Conservation (phyloP, 2,888 invertebrate species). For the Geotrupes spiniger region DNA sequence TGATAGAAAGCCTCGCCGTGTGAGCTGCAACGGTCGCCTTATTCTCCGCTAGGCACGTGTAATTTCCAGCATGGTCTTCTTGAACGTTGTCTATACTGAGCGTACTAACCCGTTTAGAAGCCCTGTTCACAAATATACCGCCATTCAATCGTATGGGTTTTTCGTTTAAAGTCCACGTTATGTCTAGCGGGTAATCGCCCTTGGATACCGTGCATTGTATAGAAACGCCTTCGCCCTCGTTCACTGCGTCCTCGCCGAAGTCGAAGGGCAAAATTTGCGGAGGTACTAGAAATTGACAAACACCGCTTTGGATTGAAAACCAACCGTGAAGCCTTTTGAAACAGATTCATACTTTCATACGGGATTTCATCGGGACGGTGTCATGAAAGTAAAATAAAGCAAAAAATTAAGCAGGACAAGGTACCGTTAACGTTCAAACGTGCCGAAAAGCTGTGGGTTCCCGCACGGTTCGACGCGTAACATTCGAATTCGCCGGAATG, state of each 20-base stretch:
- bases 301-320: no score
- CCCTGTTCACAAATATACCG: constrained; percentile 23
- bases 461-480: constrained; percentile 65
- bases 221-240: constrained; percentile 67
- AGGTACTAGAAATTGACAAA: constrained; percentile 54
- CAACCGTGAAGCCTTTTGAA: no score
- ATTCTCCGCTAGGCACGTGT: constrained; percentile 60
- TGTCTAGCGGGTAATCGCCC: constrained; percentile 67
- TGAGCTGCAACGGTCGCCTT: constrained; percentile 63
- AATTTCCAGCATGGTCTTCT: constrained; percentile 56
- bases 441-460: constrained; percentile 62
- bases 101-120: constrained; percentile 46
- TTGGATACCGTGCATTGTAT: constrained; percentile 66
- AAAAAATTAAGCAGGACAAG: constrained; percentile 10
- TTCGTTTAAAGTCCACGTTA: constrained; percentile 66
- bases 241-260: constrained; percentile 61
- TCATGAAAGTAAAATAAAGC: background rate
- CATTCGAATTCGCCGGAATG: constrained; percentile 76
- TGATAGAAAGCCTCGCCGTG: constrained; percentile 50
- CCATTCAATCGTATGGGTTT: constrained; percentile 39
- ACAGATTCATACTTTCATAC: no score
- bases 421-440: constrained; percentile 71
- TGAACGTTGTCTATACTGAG: constrained; percentile 58
- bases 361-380: constrained; percentile 27
- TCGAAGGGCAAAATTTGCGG: constrained; percentile 70